phyloP scores from a whole-genome alignment of 2,113 vertebrate genomes.

The Sebastes fasciatus region DNA sequence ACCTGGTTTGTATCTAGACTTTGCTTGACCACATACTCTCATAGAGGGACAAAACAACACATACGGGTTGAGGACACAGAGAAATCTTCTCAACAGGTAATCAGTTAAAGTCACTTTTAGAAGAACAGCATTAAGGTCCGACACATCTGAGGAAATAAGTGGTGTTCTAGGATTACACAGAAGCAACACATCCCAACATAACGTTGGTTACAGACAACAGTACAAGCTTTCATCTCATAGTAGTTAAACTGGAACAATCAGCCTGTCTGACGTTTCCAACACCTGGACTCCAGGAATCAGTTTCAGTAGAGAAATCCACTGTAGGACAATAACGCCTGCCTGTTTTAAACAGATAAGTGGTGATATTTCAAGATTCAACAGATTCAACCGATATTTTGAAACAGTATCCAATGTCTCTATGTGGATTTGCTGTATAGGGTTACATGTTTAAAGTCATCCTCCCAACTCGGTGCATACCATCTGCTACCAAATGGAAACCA shows the following conservation, averaged over 20 bases:
- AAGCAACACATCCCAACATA: slow-evolving; percentile 10
- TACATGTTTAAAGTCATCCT: slow-evolving; percentile 72
- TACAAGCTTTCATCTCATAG: slow-evolving; percentile 26
- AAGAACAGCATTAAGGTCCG: not conserved
- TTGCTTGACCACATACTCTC: not conserved
- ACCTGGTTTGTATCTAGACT: not conserved
- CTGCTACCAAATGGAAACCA: slow-evolving; percentile 63
- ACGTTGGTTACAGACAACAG: not conserved
- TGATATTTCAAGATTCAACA: slow-evolving; percentile 45
- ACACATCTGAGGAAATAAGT: not conserved
- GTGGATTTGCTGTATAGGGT: slow-evolving; percentile 57
- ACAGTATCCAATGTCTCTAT: slow-evolving; percentile 35
- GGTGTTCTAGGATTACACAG: not conserved
- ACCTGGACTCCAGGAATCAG: slow-evolving; percentile 48
- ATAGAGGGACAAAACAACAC: not conserved
- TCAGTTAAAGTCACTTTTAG: not conserved
- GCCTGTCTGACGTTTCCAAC: not conserved
- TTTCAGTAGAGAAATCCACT: slow-evolving; percentile 30
- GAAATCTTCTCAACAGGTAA: not conserved
- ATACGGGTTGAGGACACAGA: not conserved
- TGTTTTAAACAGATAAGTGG: slow-evolving; percentile 44
- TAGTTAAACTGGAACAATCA: no score
- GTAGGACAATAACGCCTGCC: slow-evolving; percentile 28
- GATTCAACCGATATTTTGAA: slow-evolving; percentile 45
- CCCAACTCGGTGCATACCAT: slow-evolving; percentile 57